Percentiles rank a stretch among this genome's conserved stretches.
phyloP scores from a whole-genome alignment of 2,797 vertebrate species.

The Tadarida brasiliensis region DNA sequence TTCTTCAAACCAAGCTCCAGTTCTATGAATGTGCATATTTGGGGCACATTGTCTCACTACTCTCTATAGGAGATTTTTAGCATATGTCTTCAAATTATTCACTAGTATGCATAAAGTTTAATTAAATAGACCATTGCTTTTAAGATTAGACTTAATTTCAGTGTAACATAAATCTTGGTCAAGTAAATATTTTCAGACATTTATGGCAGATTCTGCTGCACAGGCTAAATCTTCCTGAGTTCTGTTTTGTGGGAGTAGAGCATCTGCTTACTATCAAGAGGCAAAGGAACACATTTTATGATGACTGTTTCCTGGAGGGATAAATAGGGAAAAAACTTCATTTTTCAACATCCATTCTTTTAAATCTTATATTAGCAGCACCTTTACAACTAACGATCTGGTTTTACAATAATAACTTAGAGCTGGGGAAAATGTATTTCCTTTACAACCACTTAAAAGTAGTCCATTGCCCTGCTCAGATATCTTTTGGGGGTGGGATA shows the following conservation, averaged over 20 bases:
- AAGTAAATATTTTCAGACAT: constrained; percentile 70
- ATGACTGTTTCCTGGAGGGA: constrained; percentile 71
- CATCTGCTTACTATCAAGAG: constrained; percentile 80
- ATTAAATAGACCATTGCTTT: constrained; percentile 70
- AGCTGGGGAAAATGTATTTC: neutral
- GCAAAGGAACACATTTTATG: constrained; percentile 51
- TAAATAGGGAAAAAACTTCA: neutral
- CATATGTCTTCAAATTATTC: constrained; percentile 63
- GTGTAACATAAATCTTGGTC: constrained; percentile 68
- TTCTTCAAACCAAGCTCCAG: constrained; percentile 4
- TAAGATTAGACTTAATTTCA: constrained; percentile 71
- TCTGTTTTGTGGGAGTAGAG: constrained; percentile 28
- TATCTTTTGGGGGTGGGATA: neutral
- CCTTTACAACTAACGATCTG: constrained; percentile 51
- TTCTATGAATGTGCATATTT: neutral
- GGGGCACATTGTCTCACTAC: neutral
- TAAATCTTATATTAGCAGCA: constrained; percentile 63
- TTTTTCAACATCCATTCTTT: constrained; percentile 67
- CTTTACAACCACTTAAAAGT: constrained; percentile 18
- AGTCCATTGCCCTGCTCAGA: neutral
- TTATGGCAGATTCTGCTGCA: constrained; percentile 46
- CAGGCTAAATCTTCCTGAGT: constrained; percentile 24
- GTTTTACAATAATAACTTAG: constrained; percentile 60
- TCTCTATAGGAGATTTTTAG: neutral
- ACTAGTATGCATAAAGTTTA: constrained; percentile 68